phyloP scores from a whole-genome alignment of 1,140 invertebrate genomes.

The Nilaparvata lugens region DNA sequence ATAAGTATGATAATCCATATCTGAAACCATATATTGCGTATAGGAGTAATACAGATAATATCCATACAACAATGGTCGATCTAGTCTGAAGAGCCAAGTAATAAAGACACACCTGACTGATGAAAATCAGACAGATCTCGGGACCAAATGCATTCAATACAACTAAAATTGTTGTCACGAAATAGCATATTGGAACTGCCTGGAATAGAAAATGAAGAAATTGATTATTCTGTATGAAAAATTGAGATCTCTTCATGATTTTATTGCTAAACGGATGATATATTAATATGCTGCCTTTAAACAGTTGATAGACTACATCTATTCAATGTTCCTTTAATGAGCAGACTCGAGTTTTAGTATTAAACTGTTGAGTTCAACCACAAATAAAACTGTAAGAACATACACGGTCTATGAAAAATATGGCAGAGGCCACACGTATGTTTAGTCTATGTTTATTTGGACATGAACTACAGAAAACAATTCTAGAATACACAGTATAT shows the following conservation, averaged over 20 bases:
- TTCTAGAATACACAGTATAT: too few relatives aligned
- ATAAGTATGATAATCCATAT: slow-evolving; percentile 7
- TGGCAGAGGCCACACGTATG: too few relatives aligned
- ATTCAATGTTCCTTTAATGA: background rate
- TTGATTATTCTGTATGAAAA: background rate
- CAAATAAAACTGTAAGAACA: too few relatives aligned
- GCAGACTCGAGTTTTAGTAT: too few relatives aligned
- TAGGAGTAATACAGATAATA: slow-evolving; percentile 13
- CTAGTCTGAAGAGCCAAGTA: slow-evolving; percentile 7
- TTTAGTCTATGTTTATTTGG: too few relatives aligned
- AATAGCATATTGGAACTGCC: slow-evolving; percentile 16
- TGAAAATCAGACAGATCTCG: slow-evolving; percentile 4
- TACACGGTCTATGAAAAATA: too few relatives aligned
- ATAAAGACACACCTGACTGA: slow-evolving; percentile 14
- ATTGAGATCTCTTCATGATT: background rate
- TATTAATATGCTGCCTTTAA: background rate
- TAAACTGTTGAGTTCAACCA: too few relatives aligned
- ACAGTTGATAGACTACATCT: background rate
- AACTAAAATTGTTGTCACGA: slow-evolving; percentile 14
- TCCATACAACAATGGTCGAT: slow-evolving; percentile 21
- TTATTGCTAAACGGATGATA: background rate
- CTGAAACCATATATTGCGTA: background rate
- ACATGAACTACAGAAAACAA: too few relatives aligned
- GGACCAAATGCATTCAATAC: slow-evolving; percentile 5
- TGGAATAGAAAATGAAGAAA: slow-evolving; percentile 13